Base-by-base conservation (phyloP, 2,113 vertebrate species). In the Tretioscincus oriximinensis region DNA sequence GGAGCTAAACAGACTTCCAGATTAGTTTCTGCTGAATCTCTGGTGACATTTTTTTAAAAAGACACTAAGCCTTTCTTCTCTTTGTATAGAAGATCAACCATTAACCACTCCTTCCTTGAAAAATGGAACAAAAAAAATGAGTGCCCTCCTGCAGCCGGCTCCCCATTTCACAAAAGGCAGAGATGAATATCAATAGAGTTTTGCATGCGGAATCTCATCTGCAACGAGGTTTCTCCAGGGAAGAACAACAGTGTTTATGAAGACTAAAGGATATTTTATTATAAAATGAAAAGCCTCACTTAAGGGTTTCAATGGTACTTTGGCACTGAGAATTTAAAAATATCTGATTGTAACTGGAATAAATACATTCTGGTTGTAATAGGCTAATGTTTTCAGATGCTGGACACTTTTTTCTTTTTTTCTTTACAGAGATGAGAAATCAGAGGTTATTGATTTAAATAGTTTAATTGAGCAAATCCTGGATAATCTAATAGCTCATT, bases 1-100 rank as follows among this genome's bases (percentile, higher is more conserved):
- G 81, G 75, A 77, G 72, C 80, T 11, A 24, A 73, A 93, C 29
- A 63, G 63, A 81, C 85, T 87, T 91, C 91, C 84, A 91, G 77
- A 88, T 81, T 78, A 77, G 84, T 83, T 93, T 93, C 91, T 88
- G 86, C 83, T 88, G 54, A 51, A 85, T 69, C 77, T 60, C 79
- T 66, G 81, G 82, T 77, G 81, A 71, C 80, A 87, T 20, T 88
- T 89, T 66, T 35, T 66, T 35, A 21, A 58, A 84, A 76, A 47
- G 73, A 80, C 68, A 29, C 73, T 60, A 18, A 22, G 31, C 21
- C 41, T 35, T 49, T 61, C 47, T 49, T 65, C 26, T 47, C 63
- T 22, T 29, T 41, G 76, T 26, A 54, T 71, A n/a, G 14, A 71
- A 60, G 51, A 5, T 28, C 41, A 9, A 4, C 14, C 3, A 20